Evolutionary conservation across 2,888 invertebrate genomes (phyloP), one percentile per base, ranked within the genome.

Genomic region (Sycophila texana): DNA sequence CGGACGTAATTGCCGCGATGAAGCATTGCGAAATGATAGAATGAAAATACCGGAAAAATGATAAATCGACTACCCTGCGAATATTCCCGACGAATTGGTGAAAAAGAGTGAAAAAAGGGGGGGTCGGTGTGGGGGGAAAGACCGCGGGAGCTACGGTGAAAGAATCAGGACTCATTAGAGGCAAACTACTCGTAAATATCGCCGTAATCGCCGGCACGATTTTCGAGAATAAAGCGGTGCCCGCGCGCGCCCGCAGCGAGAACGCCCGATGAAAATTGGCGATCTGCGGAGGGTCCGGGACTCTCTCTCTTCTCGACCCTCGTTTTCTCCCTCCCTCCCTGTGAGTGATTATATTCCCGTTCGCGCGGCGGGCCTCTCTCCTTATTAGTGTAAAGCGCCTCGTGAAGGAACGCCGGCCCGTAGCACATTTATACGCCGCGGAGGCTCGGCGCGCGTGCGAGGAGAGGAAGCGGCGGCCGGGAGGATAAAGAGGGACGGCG

Each of bases 261-360:
- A 10, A 30, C 66, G 39, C 12, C 61, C 53, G 67, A 74, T 74
- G 74, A 70, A 77, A 80, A 79, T 79, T 79, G 79, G 60, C 78
- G 68, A 74, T 72, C 72, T 61, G 75, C 74, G 74, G 78, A 78
- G 78, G 78, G 68, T 78, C 78, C 63, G 71, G 47, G 16, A 49
- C 30, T 39, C 4, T 39, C 39, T 39, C n/a, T 18, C 30, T 39
- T 39, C 30, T 66, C 66, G 55, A 66, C 53, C 51, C 51, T 73
- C 70, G 68, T 55, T 77, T 77, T 63, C 70, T 67, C 47, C 7
- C 53, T 61, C 73, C 20, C 67, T n/a, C n/a, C n/a, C n/a, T n/a
- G 61, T 77, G 81, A 72, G 77, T 72, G 77, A 77, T 77, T 77
- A 77, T 77, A 77, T 77, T 77, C 72, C 77, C 72, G 77, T 77